Base-by-base conservation (phyloP, 2,888 invertebrate species). In the Noctua janthe region DNA sequence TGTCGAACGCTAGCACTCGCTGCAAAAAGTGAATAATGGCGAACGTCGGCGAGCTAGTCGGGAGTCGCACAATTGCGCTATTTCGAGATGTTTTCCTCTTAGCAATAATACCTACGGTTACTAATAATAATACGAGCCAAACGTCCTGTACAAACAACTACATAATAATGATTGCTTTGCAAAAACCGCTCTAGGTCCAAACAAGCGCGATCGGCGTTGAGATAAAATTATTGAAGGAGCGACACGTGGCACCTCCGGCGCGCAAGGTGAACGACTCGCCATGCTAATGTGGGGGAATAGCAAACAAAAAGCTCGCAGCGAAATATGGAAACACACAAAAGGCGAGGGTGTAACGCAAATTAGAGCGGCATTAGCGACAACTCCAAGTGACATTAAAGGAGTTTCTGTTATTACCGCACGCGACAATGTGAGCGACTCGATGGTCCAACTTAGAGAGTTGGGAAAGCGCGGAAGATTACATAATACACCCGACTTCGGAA, bases 11-110 rank as follows among this genome's bases (percentile, higher is more conserved):
- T 91, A 91, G 90, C 89, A 86, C 89, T 90, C 89, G 88, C 85
- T 87, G 93, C 94, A 95, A 96, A 95, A 96, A 95, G 94, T 94
- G 94, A 95, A 95, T 95, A 95, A 95, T 95, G 93, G 92, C 92
- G 91, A 92, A 85, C 91, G 92, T 83, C 90, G 88, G 77, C 81
- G 88, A 87, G 87, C 90, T 90, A 91, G 90, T 91, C 91, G 87
- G 84, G 92, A 69, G 92, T 91, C 92, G 93, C 93, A 94, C 95
- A 94, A 95, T 93, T 91, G 93, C 88, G 94, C 95, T 95, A 96
- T 95, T 96, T 95, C 92, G 92, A 95, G 94, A 94, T 92, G 92
- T 96, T 95, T 95, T 96, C 95, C 96, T 96, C 94, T 90, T 95
- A 93, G 93, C 91, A 93, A 94, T 92, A 94, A 92, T 92, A 94